A percentile compares a stretch with the other conserved stretches of the same genome.
Evolutionary conservation across 2,888 invertebrate species (phyloP).

Genomic region (Anthophora plumipes): DNA sequence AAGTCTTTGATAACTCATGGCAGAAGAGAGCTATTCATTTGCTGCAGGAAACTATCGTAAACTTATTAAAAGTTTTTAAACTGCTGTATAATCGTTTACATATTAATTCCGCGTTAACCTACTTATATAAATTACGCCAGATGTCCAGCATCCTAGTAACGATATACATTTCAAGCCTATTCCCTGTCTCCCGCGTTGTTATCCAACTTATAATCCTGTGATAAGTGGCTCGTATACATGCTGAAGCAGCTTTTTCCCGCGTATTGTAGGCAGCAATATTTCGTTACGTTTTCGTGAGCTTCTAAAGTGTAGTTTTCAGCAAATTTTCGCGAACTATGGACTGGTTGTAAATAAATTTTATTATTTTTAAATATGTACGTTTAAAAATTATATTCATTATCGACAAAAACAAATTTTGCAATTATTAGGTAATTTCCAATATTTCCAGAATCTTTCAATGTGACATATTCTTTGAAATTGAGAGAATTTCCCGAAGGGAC

Average conservation of each 20-base stretch:
- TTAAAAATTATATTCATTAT: background rate
- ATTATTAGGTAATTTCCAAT: no score
- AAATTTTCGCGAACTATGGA: background rate
- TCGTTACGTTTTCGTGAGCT: background rate
- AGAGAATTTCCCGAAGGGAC: background rate
- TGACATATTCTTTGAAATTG: background rate
- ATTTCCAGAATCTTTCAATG: background rate
- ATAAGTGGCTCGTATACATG: slow-evolving; percentile 7
- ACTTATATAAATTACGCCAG: slow-evolving; percentile 28
- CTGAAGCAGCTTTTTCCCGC: background rate
- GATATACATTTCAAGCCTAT: slow-evolving; percentile 14
- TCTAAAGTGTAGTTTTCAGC: background rate
- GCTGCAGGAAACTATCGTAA: slow-evolving; percentile 31
- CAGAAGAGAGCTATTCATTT: slow-evolving; percentile 26
- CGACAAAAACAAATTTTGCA: background rate
- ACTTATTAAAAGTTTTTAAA: slow-evolving; percentile 36
- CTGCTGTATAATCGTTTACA: slow-evolving; percentile 28
- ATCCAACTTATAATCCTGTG: slow-evolving; percentile 14
- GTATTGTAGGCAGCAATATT: background rate
- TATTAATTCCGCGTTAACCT: slow-evolving; percentile 42
- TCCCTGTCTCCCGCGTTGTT: background rate
- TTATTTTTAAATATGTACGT: no score
- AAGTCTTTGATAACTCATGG: slow-evolving; percentile 19
- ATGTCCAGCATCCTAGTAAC: slow-evolving; percentile 1
- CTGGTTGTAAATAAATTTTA: background rate